Percentiles rank a stretch among this genome's conserved stretches.
These are phyloP conservation scores for Gymnocheta viridis DNA, from an alignment of 2,888 invertebrate species.

Conservation along the genomic window DNA sequence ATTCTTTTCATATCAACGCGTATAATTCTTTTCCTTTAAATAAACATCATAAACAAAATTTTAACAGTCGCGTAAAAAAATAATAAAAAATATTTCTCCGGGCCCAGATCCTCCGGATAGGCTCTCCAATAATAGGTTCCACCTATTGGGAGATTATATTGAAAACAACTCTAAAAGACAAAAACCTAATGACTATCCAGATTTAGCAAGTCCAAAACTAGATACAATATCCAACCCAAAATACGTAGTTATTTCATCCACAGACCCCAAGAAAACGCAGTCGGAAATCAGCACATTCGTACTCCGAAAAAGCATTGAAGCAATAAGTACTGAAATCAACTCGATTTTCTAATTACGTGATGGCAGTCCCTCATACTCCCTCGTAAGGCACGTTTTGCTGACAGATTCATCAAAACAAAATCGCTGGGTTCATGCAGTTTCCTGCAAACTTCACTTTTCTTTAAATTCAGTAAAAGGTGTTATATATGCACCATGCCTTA, in stretches of 20 bases:
- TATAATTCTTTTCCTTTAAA: no score
- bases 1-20: no score
- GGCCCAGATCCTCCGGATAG: neutral
- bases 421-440: neutral
- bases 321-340: conserved; percentile 13
- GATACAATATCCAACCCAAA: conserved; percentile 15
- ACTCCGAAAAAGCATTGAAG: conserved; percentile 25
- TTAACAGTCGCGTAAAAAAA: no score
- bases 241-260: conserved; percentile 30
- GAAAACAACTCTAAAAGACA: neutral
- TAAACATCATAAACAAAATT: no score
- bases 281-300: conserved; percentile 24
- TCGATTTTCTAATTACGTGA: conserved; percentile 19
- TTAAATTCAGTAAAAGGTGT: conserved; percentile 8
- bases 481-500: neutral
- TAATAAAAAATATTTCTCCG: neutral
- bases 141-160: neutral
- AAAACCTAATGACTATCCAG: conserved; percentile 19
- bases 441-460: neutral
- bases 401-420: conserved; percentile 1
- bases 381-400: neutral
- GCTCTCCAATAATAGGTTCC: conserved; percentile 5
- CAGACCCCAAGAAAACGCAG: conserved; percentile 20
- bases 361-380: conserved; percentile 2
- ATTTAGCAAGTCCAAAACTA: neutral